phyloP scores from a whole-genome alignment of 2,113 vertebrate species.

The Lepus europaeus region DNA sequence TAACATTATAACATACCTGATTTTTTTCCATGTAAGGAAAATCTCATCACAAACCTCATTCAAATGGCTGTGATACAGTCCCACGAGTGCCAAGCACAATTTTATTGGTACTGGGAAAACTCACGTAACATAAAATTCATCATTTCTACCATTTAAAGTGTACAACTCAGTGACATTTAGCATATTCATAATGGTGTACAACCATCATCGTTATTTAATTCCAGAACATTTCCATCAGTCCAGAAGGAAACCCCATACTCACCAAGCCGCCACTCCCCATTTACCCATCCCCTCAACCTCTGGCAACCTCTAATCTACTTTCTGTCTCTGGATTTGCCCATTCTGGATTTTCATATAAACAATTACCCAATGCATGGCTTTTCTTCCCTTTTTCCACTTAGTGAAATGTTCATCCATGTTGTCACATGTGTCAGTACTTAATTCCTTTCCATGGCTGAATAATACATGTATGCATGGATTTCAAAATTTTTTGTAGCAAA shows the following conservation, averaged over 20 bases:
- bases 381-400: not conserved
- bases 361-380: not conserved
- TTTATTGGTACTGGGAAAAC: slow-evolving; percentile 51
- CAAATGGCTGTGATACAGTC: not conserved
- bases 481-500: no score
- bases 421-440: not conserved
- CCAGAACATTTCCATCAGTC: not conserved
- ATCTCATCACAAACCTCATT: slow-evolving; percentile 29
- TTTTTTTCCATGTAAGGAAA: slow-evolving; percentile 4
- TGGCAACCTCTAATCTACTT: not conserved
- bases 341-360: not conserved
- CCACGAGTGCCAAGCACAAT: not conserved
- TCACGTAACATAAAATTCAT: slow-evolving; percentile 34
- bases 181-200: not conserved
- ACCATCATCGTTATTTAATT: slow-evolving; percentile 1
- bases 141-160: slow-evolving; percentile 15
- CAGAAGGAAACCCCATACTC: not conserved
- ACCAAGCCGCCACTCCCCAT: not conserved
- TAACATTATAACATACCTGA: slow-evolving; percentile 20
- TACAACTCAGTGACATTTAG: slow-evolving; percentile 1
- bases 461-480: not conserved
- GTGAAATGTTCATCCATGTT: not conserved
- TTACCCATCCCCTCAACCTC: not conserved
- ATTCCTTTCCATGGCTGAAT: not conserved
- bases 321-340: slow-evolving; percentile 35